Evolutionary conservation across 2,888 invertebrate species (phyloP).

Genomic region (Lasioglossum marginatum): DNA sequence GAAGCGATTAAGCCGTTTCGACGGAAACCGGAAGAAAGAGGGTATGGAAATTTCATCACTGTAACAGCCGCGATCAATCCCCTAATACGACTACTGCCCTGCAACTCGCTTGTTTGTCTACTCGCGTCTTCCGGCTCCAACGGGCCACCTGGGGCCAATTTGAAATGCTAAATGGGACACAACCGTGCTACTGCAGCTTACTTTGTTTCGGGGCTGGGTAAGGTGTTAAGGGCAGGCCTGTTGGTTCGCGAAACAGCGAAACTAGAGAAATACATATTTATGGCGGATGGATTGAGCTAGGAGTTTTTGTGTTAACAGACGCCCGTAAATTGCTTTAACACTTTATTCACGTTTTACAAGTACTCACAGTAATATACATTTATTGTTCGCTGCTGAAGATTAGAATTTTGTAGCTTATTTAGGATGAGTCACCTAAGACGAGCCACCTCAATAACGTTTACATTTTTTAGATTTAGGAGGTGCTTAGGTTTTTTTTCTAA

Average conservation of each 20-base stretch:
- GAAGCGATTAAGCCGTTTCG: too few species aligned
- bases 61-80: conserved; percentile 29
- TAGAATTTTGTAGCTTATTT: too few species aligned
- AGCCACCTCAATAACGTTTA: too few species aligned
- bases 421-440: too few species aligned
- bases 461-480: too few species aligned
- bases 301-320: conserved; percentile 5
- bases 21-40: background rate
- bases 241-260: background rate
- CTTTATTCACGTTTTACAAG: too few species aligned
- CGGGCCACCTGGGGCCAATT: background rate
- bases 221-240: background rate
- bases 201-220: background rate
- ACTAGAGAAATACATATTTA: background rate
- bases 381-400: too few species aligned
- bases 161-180: background rate
- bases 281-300: background rate
- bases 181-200: background rate
- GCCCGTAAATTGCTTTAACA: background rate
- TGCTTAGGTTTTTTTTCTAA: too few species aligned
- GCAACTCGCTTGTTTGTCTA: background rate
- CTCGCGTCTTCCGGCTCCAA: background rate
- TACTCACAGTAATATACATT: too few species aligned
- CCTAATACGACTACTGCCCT: conserved; percentile 13
- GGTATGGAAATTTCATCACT: background rate